Base-by-base conservation (phyloP, 2,113 vertebrate species). In the Propithecus coquereli region DNA sequence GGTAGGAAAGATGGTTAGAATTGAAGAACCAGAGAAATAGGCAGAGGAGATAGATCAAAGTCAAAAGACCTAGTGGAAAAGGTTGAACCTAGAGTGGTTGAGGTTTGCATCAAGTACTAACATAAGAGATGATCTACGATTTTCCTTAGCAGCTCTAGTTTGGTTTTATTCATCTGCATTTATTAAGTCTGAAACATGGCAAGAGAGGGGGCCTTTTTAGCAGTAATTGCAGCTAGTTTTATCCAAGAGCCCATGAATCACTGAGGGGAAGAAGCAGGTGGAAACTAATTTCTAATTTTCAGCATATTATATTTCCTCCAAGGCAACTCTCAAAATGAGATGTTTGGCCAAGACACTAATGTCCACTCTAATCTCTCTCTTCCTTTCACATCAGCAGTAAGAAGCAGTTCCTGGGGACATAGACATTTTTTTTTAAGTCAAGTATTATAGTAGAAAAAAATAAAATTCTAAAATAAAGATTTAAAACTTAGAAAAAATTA, bases 241-340 rank as follows among this genome's bases (percentile, higher is more conserved):
- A 52, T 80, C 22, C 6, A 91, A 68, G 6, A 68, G 12, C 12
- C 30, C 59, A 86, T 43, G 17, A 92, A 91, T 95, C 63, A 68
- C 3, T 85, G 43, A 50, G 89, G 7, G 37, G 40, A 89, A 22
- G 37, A 16, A 87, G 16, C 61, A 91, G 13, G 34, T 45, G 8
- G 57, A 94, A 92, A 95, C 90, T 92, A 94, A 95, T 76, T 91
- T 86, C n/a, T 65, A 79, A 74, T 90, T 87, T 92, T 92, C 16
- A 87, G 12, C 1, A 63, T 80, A 18, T 87, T 80, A 45, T 87
- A 77, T 86, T 89, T 77, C 37, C 20, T 86, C n/a, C 47, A 86
- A 95, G 20, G 12, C 32, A 95, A 82, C 85, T 85, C 25, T 18
- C 20, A 9, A 73, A 91, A 40, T 87, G 30, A 57, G 43, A 88